Evolutionary conservation across 2,113 vertebrate species (phyloP).

Genomic region (Stercorarius parasiticus): DNA sequence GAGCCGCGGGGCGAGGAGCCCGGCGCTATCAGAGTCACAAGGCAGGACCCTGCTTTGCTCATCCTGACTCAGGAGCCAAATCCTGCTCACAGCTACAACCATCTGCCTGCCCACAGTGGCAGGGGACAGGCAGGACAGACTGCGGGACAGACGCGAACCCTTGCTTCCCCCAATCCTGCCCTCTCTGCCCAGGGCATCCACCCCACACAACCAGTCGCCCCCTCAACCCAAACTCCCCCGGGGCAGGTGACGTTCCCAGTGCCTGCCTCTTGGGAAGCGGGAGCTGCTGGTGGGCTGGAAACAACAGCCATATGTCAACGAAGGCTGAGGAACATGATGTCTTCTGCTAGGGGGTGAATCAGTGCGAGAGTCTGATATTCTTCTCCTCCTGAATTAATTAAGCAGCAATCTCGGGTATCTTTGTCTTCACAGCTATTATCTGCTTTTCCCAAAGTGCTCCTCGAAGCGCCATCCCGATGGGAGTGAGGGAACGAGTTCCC

Average conservation of each 20-base stretch:
- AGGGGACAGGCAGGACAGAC: background rate
- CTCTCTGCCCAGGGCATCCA: background rate
- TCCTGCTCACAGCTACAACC: background rate
- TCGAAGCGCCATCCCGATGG: background rate
- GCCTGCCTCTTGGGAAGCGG: background rate
- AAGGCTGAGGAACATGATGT: conserved; percentile 51
- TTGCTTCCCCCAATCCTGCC: background rate
- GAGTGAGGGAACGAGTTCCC: background rate
- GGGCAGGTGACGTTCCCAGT: background rate
- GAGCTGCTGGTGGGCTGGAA: conserved; percentile 55
- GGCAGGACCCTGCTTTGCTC: background rate
- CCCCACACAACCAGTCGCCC: background rate
- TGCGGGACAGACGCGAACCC: fast-evolving
- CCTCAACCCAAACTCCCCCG: background rate
- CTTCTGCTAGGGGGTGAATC: conserved; percentile 44
- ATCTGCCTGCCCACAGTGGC: background rate
- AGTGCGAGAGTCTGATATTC: conserved; percentile 24
- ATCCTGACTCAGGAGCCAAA: background rate
- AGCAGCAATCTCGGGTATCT: conserved; percentile 13
- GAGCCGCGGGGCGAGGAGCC: background rate
- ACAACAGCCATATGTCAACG: conserved; percentile 42
- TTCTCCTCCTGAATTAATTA: conserved; percentile 57
- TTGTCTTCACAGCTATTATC: conserved; percentile 51
- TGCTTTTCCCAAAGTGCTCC: background rate
- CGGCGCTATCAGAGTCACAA: background rate